Conservation (phyloP, 2,797 vertebrate genomes). For the Saguinus oedipus region DNA sequence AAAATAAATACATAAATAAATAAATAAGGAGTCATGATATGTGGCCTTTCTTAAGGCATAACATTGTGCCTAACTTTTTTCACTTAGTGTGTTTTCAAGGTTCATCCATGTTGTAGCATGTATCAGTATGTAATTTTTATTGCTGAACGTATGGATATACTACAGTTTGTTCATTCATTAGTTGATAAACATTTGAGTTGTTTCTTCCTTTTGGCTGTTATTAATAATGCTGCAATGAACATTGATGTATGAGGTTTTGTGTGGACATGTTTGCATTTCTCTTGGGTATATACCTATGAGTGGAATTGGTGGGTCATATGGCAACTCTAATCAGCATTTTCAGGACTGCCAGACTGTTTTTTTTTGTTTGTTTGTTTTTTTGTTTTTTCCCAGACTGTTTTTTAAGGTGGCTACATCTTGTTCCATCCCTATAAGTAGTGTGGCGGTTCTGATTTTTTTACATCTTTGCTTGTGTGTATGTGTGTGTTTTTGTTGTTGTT, state of each 20-base stretch:
- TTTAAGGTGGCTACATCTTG: neutral
- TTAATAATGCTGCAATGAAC: neutral
- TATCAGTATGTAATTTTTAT: neutral
- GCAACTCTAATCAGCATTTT: constrained; percentile 6
- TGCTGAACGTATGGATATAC: neutral
- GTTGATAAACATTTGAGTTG: neutral
- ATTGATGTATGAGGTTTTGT: neutral
- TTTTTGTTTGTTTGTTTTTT: no score
- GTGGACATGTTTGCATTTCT: neutral
- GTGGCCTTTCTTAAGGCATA: neutral
- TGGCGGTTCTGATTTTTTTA: neutral
- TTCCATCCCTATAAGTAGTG: neutral
- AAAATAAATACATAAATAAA: no score
- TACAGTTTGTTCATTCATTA: neutral
- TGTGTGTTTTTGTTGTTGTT: neutral
- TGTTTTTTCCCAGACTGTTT: constrained; percentile 26
- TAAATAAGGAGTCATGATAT: neutral
- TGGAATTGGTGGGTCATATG: neutral
- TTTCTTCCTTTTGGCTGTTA: neutral
- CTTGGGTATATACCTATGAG: neutral
- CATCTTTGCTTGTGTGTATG: neutral
- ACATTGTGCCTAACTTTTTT: neutral
- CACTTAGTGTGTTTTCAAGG: neutral
- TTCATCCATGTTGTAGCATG: neutral
- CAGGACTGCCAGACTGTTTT: neutral